Evolutionary conservation across 2,113 vertebrate genomes (phyloP).

Genomic region (Seriola quinqueradiata): DNA sequence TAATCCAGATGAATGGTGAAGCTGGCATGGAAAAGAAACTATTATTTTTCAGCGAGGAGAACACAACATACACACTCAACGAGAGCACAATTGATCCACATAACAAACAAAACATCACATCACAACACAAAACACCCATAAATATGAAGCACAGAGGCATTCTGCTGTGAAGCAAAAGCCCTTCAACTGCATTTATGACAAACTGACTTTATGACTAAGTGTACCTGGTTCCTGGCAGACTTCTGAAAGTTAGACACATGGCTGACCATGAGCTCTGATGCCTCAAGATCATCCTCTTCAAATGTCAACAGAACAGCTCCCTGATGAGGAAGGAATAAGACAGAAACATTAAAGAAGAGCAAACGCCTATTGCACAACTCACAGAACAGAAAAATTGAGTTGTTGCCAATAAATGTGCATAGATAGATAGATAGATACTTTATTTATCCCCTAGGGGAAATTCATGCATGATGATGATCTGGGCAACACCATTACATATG

Average conservation of each 20-base stretch:
- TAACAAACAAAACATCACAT: too few species aligned
- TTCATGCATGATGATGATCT: background rate
- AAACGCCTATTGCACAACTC: background rate
- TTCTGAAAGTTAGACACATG: constrained; percentile 85
- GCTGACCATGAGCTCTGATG: constrained; percentile 87
- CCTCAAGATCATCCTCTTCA: constrained; percentile 86
- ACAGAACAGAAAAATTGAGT: background rate
- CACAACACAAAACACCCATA: background rate
- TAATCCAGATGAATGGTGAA: constrained; percentile 17
- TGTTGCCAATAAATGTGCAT: background rate
- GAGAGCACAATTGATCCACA: background rate
- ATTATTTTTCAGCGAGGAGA: constrained; percentile 2
- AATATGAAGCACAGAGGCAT: background rate
- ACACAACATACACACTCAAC: background rate
- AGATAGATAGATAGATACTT: too few species aligned
- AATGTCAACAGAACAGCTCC: constrained; percentile 85
- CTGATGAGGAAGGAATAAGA: constrained; percentile 75
- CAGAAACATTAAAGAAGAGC: constrained; percentile 6
- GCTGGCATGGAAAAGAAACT: background rate
- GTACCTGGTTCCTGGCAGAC: constrained; percentile 90
- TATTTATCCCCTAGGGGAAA: too few species aligned
- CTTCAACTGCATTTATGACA: background rate
- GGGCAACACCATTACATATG: background rate
- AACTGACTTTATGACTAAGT: background rate
- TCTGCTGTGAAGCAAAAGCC: background rate